Base-by-base conservation (phyloP, 2,888 invertebrate genomes). In the Acronicta alni region DNA sequence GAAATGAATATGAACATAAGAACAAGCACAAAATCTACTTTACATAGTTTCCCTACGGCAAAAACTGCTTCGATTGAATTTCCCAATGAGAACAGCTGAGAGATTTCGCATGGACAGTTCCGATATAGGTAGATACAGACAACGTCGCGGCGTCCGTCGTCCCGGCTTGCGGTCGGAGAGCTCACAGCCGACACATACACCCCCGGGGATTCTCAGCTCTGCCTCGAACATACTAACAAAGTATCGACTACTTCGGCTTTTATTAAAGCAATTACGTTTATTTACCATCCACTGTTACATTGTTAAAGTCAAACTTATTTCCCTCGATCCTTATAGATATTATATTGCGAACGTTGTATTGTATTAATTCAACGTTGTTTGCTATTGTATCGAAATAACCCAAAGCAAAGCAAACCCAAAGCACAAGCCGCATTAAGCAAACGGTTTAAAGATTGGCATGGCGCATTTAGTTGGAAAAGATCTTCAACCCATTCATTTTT, bases 211-310 rank as follows among this genome's bases (percentile, higher is more conserved):
- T 59, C 60, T 57, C 57, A 56, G 41, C 57, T 56, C 59, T 56
- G 57, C 63, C 56, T 48, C 53, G 46, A 38, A 64, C 64, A 54
- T 62, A 67, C 65, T 37, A 71, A 70, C 71, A 67, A 70, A 67
- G 57, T 74, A 75, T 63, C 46, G 63, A 72, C 67, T 63, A 57
- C 57, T 64, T 67, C 57, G 49, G 38, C 52, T 73, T 70, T 75
- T 70, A 70, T 70, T 70, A 73, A 67, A 70, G 52, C 57, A 69
- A 76, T 76, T 63, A 70, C 55, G 52, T 71, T 70, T 68, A 65
- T 60, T 65, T 57, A 48, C 48, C 48, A 26, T 44, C 55, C 39
- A 49, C 16, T 57, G 32, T 16, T 55, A 38, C 48, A 44, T 47
- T 39, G 46, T 62, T 53, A 52, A 42, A 30, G 37, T 49, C 51